These are phyloP conservation scores for Lamellibrachia columna DNA, from an alignment of 2,888 invertebrate species.

Conservation along the genomic window DNA sequence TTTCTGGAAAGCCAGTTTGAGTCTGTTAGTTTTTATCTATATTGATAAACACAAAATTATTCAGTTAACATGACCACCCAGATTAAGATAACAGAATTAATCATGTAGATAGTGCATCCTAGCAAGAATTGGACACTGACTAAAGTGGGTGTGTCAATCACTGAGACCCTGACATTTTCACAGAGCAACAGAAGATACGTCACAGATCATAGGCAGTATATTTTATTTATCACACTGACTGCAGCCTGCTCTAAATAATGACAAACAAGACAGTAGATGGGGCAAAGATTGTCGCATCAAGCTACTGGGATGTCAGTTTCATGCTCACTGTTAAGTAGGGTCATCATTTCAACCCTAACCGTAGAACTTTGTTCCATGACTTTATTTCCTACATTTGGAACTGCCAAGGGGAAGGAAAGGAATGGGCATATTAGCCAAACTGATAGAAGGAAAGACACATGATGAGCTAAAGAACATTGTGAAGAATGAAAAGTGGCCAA, in stretches of 20 bases:
- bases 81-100: too few species aligned
- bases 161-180: background rate
- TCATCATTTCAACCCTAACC: too few species aligned
- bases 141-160: background rate
- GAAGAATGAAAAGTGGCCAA: background rate
- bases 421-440: too few species aligned
- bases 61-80: background rate
- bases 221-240: background rate
- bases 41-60: background rate
- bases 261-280: background rate
- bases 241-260: background rate
- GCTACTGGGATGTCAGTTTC: background rate
- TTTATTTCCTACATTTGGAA: too few species aligned
- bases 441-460: too few species aligned
- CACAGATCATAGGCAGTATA: background rate
- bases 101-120: too few species aligned
- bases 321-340: background rate
- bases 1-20: background rate
- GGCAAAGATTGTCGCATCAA: slow-evolving; percentile 1
- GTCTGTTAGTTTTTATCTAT: background rate
- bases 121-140: too few species aligned
- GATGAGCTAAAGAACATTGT: background rate
- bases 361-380: too few species aligned
- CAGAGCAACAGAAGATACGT: background rate
- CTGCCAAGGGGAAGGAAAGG: too few species aligned